Conservation (phyloP, 1,140 invertebrate genomes). For the Drosophila arizonae region DNA sequence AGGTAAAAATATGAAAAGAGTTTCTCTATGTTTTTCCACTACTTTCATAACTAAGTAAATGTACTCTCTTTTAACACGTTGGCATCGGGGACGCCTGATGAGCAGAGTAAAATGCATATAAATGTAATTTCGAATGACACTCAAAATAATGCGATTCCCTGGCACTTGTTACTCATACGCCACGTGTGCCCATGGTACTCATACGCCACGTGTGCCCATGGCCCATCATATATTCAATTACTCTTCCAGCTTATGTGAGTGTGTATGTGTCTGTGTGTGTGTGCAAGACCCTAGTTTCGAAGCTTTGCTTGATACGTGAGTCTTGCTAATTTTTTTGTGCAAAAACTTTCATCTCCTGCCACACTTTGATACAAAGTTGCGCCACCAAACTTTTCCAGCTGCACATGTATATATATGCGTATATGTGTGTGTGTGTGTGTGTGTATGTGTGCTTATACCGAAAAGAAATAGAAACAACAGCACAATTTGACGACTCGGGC, state of each 20-base stretch:
- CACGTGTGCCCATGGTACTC: slow-evolving; percentile 36
- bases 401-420: neutral
- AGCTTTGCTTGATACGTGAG: slow-evolving; percentile 32
- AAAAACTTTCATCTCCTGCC: slow-evolving; percentile 9
- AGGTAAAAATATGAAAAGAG: neutral
- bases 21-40: too few species aligned
- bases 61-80: neutral
- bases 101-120: slow-evolving; percentile 3
- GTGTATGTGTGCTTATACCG: neutral
- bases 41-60: neutral
- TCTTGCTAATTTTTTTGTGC: slow-evolving; percentile 40
- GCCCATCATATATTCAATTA: slow-evolving; percentile 45
- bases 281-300: slow-evolving; percentile 23
- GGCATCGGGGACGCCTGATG: neutral
- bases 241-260: neutral
- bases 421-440: neutral
- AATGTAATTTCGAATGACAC: slow-evolving; percentile 35
- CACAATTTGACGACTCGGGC: neutral
- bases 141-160: slow-evolving; percentile 12
- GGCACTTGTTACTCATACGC: slow-evolving; percentile 38
- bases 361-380: slow-evolving; percentile 34
- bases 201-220: slow-evolving; percentile 40
- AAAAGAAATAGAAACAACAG: neutral
- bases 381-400: neutral
- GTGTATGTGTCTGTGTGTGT: neutral